Evolutionary conservation across 2,888 invertebrate genomes (phyloP), one percentile per base, ranked within the genome.

Genomic region (Hydraecia micacea): DNA sequence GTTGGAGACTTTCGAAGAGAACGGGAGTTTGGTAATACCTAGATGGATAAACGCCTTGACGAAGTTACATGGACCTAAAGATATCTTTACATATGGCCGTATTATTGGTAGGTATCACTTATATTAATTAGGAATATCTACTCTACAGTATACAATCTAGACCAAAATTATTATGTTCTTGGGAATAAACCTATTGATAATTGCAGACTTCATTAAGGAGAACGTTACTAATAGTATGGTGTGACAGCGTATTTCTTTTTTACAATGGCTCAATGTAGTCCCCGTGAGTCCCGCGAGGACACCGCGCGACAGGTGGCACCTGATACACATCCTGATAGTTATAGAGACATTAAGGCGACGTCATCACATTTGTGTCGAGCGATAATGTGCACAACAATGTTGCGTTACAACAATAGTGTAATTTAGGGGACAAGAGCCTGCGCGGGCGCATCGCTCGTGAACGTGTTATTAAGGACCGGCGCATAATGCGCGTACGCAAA

Each of bases 401-500:
- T 71, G 73, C 65, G 66, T 69, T 77, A 85, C 80, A 88, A 88
- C 87, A 84, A 85, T 85, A 87, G 83, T 83, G 88, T 90, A 89
- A 92, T 91, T 89, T 90, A 89, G 88, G 82, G 85, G 90, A 88
- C 88, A 90, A 85, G 76, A 87, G 81, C 81, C 60, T 67, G 83
- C 73, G 67, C 87, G 66, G 70, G 76, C 85, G 85, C 69, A 75
- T 28, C 25, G 73, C 28, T 73, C 89, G 83, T 83, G 86, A 86
- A 87, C 89, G 80, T 91, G 89, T 91, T 89, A 93, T 92, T 93
- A 93, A 87, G 87, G 89, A 69, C 83, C 82, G 77, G 75, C 84
- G 77, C 85, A 87, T 87, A 87, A 88, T 89, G 92, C 92, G 91
- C 93, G 93, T 94, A 95, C 95, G 95, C 95, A 95, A 95, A 95